Base-by-base conservation (phyloP, 2,797 vertebrate genomes). In the Kryptolebias ocellatus region DNA sequence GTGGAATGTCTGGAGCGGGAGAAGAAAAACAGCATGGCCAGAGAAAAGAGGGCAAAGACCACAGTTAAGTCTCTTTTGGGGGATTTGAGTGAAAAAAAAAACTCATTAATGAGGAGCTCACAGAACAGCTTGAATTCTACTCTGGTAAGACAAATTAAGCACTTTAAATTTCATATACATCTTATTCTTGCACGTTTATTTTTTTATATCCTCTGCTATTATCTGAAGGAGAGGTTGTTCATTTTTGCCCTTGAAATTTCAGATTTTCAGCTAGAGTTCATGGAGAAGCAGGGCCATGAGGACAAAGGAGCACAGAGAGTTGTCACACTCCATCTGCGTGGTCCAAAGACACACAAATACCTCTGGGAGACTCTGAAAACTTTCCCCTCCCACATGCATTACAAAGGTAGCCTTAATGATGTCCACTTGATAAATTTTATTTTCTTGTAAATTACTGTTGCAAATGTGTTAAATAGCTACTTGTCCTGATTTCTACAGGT, bases 351-450 rank as follows among this genome's bases (percentile, higher is more conserved):
- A 9, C 18, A 53, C 17, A 63, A 16, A 1, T 63, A 44, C 50
- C 50, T 44, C 15, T 4, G 34, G 29, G 37, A 53, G 9, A 3
- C 10, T 28, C 34, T 1, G 15, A 11, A 16, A 53, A n/a, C n/a
- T 20, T 53, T 28, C 50, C 34, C 17, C 60, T 63, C 29, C 37
- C 49, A 44, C 50, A 53, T 42, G 53, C 60, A 53, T 50, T 63
- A 16, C 50, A 63, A 53, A 29, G 9, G 60, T 63, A 59, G 9
- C 24, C 31, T 59, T 59, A n/a, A 59, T 17, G 15, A 14, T 24
- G 20, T 24, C 31, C 7, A 7, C 2, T 34, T 4, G 31, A 34
- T 34, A 6, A 6, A 7, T 34, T 34, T 34, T 24, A 34, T 34
- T 34, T 34, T 34, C 31, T 34, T 34, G 31, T 34, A 34, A 34